These are phyloP conservation scores for Oryzias curvinotus DNA, from an alignment of 2,113 vertebrate species.

Conservation along the genomic window DNA sequence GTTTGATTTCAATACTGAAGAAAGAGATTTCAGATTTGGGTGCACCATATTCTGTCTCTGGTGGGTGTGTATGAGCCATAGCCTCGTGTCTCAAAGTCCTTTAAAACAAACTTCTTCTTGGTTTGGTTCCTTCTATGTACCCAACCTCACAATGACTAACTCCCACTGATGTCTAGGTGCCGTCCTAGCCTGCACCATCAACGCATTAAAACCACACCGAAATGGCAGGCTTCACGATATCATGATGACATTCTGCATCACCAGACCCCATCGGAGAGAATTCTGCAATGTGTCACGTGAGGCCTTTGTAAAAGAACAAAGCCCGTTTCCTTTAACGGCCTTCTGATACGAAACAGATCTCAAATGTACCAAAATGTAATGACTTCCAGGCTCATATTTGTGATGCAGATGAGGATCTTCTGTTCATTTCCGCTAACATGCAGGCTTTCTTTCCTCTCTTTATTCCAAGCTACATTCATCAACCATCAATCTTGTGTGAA, in stretches of 20 bases:
- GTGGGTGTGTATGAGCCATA: too few species aligned
- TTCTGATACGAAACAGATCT: slow-evolving; percentile 29
- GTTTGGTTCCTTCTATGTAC: too few species aligned
- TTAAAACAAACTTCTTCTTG: too few species aligned
- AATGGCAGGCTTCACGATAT: slow-evolving; percentile 21
- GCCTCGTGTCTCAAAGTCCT: too few species aligned
- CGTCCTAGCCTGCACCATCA: slow-evolving; percentile 1
- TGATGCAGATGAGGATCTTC: slow-evolving; percentile 8
- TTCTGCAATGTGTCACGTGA: slow-evolving; percentile 10
- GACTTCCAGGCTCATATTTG: slow-evolving; percentile 27
- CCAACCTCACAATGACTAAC: slow-evolving; percentile 19
- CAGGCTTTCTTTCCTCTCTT: not conserved
- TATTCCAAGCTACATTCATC: not conserved
- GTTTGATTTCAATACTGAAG: too few species aligned
- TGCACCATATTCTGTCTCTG: too few species aligned
- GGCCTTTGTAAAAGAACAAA: slow-evolving; percentile 16
- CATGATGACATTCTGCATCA: slow-evolving; percentile 20
- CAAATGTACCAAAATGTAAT: slow-evolving; percentile 5
- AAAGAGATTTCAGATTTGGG: too few species aligned
- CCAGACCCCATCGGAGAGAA: not conserved
- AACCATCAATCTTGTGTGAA: not conserved
- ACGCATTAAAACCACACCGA: slow-evolving; percentile 13
- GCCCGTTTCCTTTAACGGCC: slow-evolving; percentile 4
- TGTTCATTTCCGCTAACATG: slow-evolving; percentile 32
- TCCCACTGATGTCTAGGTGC: slow-evolving; percentile 18